Percentiles rank a stretch among this genome's conserved stretches.
Conservation (phyloP, 1,140 invertebrate genomes). For the Phthorimaea operculella region DNA sequence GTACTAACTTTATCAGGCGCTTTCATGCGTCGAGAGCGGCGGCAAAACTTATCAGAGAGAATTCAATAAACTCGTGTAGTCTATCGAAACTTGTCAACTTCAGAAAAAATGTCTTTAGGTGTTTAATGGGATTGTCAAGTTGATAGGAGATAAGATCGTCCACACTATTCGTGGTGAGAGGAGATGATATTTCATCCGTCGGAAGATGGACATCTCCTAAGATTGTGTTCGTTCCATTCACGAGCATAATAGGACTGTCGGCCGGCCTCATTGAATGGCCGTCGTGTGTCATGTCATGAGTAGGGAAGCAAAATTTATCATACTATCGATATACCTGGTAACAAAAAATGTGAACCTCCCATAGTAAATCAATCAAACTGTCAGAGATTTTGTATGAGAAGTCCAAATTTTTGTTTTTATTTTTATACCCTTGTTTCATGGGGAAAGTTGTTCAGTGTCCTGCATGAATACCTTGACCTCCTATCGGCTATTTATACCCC, state of each 20-base stretch:
- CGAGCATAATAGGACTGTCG: not conserved
- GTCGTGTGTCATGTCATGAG: not conserved
- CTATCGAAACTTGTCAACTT: not conserved
- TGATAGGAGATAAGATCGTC: no score
- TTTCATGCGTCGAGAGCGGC: not conserved
- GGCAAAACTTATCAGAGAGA: not conserved
- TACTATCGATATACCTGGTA: no score
- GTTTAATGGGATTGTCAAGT: no score
- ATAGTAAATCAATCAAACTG: no score
- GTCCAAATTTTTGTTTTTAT: no score
- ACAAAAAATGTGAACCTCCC: no score
- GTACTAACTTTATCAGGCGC: conserved; percentile 2
- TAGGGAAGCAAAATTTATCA: no score
- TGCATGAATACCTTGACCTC: no score
- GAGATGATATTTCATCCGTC: not conserved
- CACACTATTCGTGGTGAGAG: not conserved
- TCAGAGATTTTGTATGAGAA: no score
- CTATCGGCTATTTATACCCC: no score
- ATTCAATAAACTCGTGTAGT: not conserved
- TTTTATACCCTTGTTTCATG: no score
- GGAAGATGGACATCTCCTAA: not conserved
- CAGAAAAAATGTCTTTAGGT: not conserved
- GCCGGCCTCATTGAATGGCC: not conserved
- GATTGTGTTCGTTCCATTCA: conserved; percentile 2
- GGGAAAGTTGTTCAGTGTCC: no score